Evolutionary conservation across 2,888 invertebrate species (phyloP).

Genomic region (Hirtodrosophila trivittata): DNA sequence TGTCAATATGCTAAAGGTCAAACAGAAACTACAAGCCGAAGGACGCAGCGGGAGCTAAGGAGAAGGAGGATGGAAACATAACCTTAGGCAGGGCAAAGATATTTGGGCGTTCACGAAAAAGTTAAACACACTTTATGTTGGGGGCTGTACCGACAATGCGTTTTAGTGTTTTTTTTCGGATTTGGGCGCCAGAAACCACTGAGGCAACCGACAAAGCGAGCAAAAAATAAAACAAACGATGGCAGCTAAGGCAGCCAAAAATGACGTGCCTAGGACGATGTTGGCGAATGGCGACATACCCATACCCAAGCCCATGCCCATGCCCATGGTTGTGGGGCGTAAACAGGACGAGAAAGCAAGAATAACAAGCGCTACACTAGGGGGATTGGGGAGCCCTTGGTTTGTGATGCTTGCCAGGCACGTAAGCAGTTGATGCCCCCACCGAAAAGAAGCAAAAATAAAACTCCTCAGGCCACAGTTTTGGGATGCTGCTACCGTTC

Average conservation of each 20-base stretch:
- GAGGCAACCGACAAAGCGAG: conserved; percentile 20
- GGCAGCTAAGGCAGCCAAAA: conserved; percentile 59
- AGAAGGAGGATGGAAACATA: conserved; percentile 42
- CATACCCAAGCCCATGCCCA: conserved; percentile 33
- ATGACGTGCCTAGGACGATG: conserved; percentile 68
- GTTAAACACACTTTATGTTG: conserved; percentile 75
- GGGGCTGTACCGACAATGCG: conserved; percentile 45
- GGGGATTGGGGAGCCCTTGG: conserved; percentile 7
- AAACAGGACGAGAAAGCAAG: too few relatives aligned
- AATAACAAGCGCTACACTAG: conserved; percentile 32
- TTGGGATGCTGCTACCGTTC: conserved; percentile 57
- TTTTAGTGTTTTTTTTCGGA: conserved; percentile 32
- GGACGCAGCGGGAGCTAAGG: conserved; percentile 27
- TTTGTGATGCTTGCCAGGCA: conserved; percentile 59
- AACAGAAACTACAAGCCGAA: conserved; percentile 24
- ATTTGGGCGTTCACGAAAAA: conserved; percentile 67
- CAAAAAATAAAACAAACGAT: conserved; percentile 59
- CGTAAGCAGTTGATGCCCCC: conserved; percentile 69
- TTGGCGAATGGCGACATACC: conserved; percentile 42
- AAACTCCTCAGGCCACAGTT: conserved; percentile 49
- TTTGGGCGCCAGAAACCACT: conserved; percentile 61
- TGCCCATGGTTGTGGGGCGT: conserved; percentile 40
- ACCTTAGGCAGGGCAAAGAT: conserved; percentile 72
- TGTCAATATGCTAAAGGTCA: conserved; percentile 74
- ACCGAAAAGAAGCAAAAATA: conserved; percentile 49